Conservation (phyloP, 2,113 vertebrate genomes). For the Zapus hudsonius region DNA sequence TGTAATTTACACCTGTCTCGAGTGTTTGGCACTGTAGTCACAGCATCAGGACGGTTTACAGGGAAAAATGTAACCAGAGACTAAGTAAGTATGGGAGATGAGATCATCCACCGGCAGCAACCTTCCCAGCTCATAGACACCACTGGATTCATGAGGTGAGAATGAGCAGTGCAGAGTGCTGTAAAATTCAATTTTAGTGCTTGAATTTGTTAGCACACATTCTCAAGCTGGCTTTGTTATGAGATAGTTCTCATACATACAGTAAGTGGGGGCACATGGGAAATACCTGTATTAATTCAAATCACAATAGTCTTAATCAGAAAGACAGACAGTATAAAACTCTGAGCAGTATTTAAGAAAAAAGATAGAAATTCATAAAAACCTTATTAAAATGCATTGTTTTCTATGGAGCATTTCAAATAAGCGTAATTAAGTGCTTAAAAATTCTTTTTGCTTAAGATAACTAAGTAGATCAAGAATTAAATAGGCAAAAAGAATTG, state of each 20-base stretch:
- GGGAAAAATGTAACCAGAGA: slow-evolving; percentile 82
- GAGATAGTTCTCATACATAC: slow-evolving; percentile 36
- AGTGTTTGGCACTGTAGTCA: slow-evolving; percentile 73
- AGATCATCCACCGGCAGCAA: slow-evolving; percentile 82
- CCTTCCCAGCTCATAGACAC: slow-evolving; percentile 82
- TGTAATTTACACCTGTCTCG: slow-evolving; percentile 73
- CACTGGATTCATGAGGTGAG: slow-evolving; percentile 84
- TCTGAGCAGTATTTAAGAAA: not conserved
- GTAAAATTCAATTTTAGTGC: slow-evolving; percentile 82
- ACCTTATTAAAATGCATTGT: not conserved
- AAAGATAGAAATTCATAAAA: slow-evolving; percentile 16
- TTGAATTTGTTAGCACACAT: slow-evolving; percentile 77
- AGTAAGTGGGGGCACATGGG: slow-evolving; percentile 44
- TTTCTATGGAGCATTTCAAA: not conserved
- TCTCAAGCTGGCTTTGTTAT: slow-evolving; percentile 74
- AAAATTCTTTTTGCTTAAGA: slow-evolving; percentile 10
- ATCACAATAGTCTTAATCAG: not conserved
- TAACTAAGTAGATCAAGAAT: not conserved
- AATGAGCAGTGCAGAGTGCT: slow-evolving; percentile 76
- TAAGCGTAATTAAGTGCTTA: not conserved
- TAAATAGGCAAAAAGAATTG: not conserved
- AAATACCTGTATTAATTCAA: slow-evolving; percentile 18
- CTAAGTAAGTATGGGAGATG: slow-evolving; percentile 81
- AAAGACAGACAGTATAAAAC: not conserved
- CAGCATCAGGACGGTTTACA: slow-evolving; percentile 72